Evolutionary conservation across 2,888 invertebrate genomes (phyloP), one percentile per base, ranked within the genome.

Genomic region (Andrena camellia): DNA sequence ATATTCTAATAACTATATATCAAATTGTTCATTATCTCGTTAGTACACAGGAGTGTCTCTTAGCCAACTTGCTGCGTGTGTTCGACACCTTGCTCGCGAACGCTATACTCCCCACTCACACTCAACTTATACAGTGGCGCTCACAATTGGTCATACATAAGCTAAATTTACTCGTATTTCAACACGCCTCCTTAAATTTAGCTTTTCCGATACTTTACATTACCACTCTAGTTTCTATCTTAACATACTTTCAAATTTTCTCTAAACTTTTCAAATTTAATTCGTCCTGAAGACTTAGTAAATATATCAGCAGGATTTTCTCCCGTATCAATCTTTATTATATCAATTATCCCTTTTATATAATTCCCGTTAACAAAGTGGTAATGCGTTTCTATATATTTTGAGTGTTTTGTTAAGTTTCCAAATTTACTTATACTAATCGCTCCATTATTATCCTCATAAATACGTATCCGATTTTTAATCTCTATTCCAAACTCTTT

Each of bases 131-230:
- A 1, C 33, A 33, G 33, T 2, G 33, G 0, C 0, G 0, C 33
- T 7, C 5, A 0, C 7, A 7, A n/a, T n/a, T n/a, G 0, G 0
- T 7, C 29, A 1, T 7, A 33, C 33, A 8, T 0, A 0, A 7
- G 0, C 33, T 7, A 33, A 33, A 33, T 33, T 33, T 33, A 33
- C 33, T 33, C 0, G 7, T 7, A 10, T 35, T 2, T 35, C 0
- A 35, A 35, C 35, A 35, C 35, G 35, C 35, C 35, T 35, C 35
- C 10, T n/a, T n/a, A n/a, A 54, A 54, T 8, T n/a, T 8, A 20
- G 54, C 8, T 20, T 54, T 52, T n/a, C n/a, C n/a, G n/a, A n/a
- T n/a, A n/a, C n/a, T n/a, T n/a, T n/a, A n/a, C n/a, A n/a, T n/a
- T n/a, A n/a, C n/a, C n/a, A n/a, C n/a, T n/a, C n/a, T n/a, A n/a